Percentiles rank a stretch among this genome's conserved stretches.
Conservation (phyloP, 2,797 vertebrate species). For the Miichthys miiuy region DNA sequence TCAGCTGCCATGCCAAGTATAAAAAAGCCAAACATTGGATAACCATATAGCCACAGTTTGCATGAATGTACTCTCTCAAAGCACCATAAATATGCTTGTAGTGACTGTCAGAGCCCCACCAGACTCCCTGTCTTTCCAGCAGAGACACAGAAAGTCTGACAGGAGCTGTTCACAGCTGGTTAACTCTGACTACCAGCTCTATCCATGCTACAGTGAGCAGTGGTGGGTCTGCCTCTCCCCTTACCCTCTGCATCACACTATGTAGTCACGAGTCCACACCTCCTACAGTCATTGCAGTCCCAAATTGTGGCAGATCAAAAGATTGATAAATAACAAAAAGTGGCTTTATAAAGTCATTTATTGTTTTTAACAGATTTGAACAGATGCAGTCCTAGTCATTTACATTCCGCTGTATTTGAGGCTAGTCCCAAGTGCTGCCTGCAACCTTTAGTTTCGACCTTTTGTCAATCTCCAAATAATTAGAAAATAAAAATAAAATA, state of each 20-base stretch:
- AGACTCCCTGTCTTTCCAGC: not conserved
- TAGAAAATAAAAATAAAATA: too few species aligned
- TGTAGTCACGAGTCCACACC: not conserved
- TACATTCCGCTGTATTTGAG: too few species aligned
- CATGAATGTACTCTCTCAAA: not conserved
- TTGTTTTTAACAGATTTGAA: too few species aligned
- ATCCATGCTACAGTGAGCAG: not conserved
- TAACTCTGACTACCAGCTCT: not conserved
- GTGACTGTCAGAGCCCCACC: not conserved
- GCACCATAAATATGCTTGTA: not conserved
- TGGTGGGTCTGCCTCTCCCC: not conserved
- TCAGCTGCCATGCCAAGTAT: not conserved
- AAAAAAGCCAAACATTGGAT: too few species aligned
- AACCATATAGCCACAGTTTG: too few species aligned
- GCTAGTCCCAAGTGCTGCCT: too few species aligned
- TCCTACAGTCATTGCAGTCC: not conserved
- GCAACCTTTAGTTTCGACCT: too few species aligned
- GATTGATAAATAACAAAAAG: too few species aligned
- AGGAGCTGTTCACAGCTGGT: not conserved
- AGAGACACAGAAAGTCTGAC: not conserved
- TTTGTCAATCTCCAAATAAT: too few species aligned
- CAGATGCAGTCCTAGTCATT: too few species aligned
- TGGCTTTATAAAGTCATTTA: too few species aligned
- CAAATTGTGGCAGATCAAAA: too few species aligned
- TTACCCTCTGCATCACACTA: not conserved